phyloP scores from a whole-genome alignment of 2,888 invertebrate species.

The Tinea pellionella region DNA sequence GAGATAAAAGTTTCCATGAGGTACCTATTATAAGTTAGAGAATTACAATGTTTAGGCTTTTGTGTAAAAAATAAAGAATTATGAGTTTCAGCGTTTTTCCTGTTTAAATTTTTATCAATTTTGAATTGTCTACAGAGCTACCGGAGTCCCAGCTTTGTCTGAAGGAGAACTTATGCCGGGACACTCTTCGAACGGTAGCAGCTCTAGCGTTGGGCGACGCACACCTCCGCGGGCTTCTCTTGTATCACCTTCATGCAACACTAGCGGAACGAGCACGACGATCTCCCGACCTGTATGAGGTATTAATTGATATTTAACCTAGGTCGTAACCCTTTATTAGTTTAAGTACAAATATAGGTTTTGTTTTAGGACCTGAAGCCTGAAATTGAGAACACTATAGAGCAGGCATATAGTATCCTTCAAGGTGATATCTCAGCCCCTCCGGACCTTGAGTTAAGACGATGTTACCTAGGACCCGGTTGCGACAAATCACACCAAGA shows the following conservation, averaged over 20 bases:
- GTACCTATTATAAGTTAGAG: too few species aligned
- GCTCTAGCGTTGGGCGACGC: slow-evolving; percentile 69
- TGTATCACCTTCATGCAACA: slow-evolving; percentile 64
- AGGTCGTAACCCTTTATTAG: too few species aligned
- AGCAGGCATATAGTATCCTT: slow-evolving; percentile 63
- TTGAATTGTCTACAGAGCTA: slow-evolving; percentile 61
- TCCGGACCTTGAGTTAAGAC: slow-evolving; percentile 52
- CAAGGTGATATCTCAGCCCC: slow-evolving; percentile 65
- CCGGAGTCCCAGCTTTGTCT: slow-evolving; percentile 64
- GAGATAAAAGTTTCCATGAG: too few species aligned
- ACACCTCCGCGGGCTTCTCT: slow-evolving; percentile 59
- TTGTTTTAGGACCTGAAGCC: slow-evolving; percentile 50
- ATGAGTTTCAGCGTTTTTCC: too few species aligned
- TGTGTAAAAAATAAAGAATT: too few species aligned
- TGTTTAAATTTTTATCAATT: too few species aligned
- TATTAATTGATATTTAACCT: slow-evolving; percentile 20
- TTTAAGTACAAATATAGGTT: background rate
- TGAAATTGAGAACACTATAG: slow-evolving; percentile 60
- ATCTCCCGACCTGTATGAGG: slow-evolving; percentile 53
- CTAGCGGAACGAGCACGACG: slow-evolving; percentile 64
- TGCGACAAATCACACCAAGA: slow-evolving; percentile 55
- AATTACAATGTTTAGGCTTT: too few species aligned
- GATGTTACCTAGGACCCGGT: slow-evolving; percentile 54
- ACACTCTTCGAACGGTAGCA: slow-evolving; percentile 67
- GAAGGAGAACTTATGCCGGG: slow-evolving; percentile 72